These are phyloP conservation scores for Salminus brasiliensis DNA, from an alignment of 2,113 vertebrate species.

Conservation along the genomic window DNA sequence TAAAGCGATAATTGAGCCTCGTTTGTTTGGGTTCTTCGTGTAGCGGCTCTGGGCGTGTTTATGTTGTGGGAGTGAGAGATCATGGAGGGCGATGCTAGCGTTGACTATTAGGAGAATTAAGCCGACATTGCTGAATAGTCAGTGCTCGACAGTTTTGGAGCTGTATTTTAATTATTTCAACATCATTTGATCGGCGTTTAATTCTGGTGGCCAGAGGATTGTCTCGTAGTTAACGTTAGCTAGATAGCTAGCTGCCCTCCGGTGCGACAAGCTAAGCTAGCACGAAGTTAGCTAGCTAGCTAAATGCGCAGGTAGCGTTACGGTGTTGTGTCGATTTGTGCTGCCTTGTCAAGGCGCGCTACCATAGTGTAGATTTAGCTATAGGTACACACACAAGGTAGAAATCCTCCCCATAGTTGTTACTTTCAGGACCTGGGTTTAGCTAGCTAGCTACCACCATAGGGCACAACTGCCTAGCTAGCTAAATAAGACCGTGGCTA, in stretches of 20 bases:
- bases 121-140: not conserved
- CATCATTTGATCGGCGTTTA: not conserved
- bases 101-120: not conserved
- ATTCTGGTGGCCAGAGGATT: not conserved
- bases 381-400: too few relatives aligned
- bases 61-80: constrained; percentile 1
- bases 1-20: not conserved
- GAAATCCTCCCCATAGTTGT: too few relatives aligned
- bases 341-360: too few relatives aligned
- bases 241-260: too few relatives aligned
- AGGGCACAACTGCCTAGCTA: too few relatives aligned
- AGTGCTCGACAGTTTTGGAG: not conserved
- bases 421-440: too few relatives aligned
- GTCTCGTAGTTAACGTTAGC: not conserved
- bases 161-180: not conserved
- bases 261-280: not conserved
- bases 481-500: too few relatives aligned
- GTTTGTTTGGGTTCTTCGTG: not conserved
- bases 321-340: too few relatives aligned
- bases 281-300: not conserved
- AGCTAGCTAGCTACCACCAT: too few relatives aligned
- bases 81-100: constrained; percentile 25
- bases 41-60: constrained; percentile 24
- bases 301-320: not conserved
- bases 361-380: too few relatives aligned